Evolutionary conservation across 2,888 invertebrate species (phyloP).

Genomic region (Agelastica alni): DNA sequence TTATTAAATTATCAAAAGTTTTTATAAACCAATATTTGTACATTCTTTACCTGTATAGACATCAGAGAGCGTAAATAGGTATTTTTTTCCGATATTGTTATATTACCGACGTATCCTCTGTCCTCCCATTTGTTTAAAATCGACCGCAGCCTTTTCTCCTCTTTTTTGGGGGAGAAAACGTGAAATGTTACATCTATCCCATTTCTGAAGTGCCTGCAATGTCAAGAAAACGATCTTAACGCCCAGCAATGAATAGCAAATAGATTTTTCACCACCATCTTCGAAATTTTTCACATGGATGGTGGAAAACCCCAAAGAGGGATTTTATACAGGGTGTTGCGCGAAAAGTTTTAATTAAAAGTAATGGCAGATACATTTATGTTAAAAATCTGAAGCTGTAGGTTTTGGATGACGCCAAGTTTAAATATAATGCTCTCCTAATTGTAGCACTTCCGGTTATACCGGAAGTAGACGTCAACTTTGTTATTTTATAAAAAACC

Average conservation of each 20-base stretch:
- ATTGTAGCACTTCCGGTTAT: too few species aligned
- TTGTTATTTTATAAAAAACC: too few species aligned
- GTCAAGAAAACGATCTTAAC: conserved; percentile 23
- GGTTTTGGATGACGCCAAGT: too few species aligned
- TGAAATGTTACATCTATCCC: conserved; percentile 61
- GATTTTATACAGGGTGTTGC: too few species aligned
- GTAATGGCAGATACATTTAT: too few species aligned
- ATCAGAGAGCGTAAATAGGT: conserved; percentile 65
- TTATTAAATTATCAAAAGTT: too few species aligned
- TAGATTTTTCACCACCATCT: conserved; percentile 13
- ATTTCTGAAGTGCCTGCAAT: conserved; percentile 51
- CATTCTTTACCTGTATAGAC: conserved; percentile 70
- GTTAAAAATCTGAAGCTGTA: too few species aligned
- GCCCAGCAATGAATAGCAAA: conserved; percentile 22
- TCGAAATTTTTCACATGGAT: conserved; percentile 9
- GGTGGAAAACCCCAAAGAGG: too few species aligned
- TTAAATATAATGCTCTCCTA: too few species aligned
- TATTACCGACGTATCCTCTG: conserved; percentile 40
- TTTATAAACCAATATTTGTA: too few species aligned
- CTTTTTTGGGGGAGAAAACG: conserved; percentile 60
- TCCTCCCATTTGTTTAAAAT: conserved; percentile 41
- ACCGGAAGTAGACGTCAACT: too few species aligned
- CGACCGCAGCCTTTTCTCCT: conserved; percentile 59
- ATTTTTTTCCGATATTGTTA: conserved; percentile 64
- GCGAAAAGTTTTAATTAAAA: too few species aligned